These are phyloP conservation scores for Adelognathus sp. DNA, from an alignment of 2,888 invertebrate genomes.

Conservation along the genomic window DNA sequence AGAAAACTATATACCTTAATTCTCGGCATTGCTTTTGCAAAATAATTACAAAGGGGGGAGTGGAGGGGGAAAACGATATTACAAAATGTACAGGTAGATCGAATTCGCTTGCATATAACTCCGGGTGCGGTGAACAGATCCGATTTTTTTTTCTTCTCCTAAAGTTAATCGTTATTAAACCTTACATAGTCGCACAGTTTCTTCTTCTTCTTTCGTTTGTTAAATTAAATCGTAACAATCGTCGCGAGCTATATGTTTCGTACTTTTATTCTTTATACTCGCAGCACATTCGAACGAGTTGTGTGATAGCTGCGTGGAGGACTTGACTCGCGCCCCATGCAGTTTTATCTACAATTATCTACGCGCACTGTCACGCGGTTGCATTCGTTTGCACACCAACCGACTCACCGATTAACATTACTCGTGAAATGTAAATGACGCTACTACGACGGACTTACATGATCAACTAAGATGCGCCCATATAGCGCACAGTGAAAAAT, in stretches of 20 bases:
- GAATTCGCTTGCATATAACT: slow-evolving; percentile 74
- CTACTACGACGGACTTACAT: slow-evolving; percentile 33
- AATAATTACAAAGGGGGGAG: slow-evolving; percentile 76
- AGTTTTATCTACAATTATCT: background rate
- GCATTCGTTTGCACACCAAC: slow-evolving; percentile 8
- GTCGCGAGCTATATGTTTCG: slow-evolving; percentile 30
- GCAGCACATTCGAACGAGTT: slow-evolving; percentile 28
- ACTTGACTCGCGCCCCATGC: background rate
- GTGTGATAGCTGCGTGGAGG: background rate
- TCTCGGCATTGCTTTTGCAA: slow-evolving; percentile 67
- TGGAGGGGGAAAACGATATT: slow-evolving; percentile 69
- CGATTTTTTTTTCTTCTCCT: no score
- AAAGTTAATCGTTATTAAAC: slow-evolving; percentile 44
- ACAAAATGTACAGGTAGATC: slow-evolving; percentile 79
- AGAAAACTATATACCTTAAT: slow-evolving; percentile 73
- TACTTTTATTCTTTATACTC: slow-evolving; percentile 19
- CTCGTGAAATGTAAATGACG: slow-evolving; percentile 16
- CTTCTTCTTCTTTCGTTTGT: slow-evolving; percentile 11
- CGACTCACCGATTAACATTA: slow-evolving; percentile 18
- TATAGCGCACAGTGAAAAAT: slow-evolving; percentile 23
- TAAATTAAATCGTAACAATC: slow-evolving; percentile 47
- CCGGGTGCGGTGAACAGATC: slow-evolving; percentile 63
- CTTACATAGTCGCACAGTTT: slow-evolving; percentile 31
- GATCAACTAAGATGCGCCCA: slow-evolving; percentile 24
- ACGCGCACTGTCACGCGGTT: background rate